Percentiles rank a stretch among this genome's conserved stretches.
phyloP scores from a whole-genome alignment of 2,888 invertebrate genomes.

The Pyralis farinalis region DNA sequence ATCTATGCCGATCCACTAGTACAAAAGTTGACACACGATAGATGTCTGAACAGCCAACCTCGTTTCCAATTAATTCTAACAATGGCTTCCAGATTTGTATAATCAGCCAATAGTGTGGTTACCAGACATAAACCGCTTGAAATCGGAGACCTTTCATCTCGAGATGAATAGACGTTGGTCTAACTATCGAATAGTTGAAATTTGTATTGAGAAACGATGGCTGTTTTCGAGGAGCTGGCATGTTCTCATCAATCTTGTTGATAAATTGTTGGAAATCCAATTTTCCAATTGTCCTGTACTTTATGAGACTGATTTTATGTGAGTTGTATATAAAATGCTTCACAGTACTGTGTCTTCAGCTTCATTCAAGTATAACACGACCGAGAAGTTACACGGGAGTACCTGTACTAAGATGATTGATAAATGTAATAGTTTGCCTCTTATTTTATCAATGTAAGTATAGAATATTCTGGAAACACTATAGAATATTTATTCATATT shows the following conservation, averaged over 20 bases:
- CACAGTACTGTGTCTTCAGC: too few species aligned
- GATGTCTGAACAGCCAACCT: not conserved
- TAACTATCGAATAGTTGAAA: slow-evolving; percentile 8
- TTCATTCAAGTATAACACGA: too few species aligned
- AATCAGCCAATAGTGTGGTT: not conserved
- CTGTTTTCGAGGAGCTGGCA: not conserved
- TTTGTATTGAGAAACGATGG: slow-evolving; percentile 3
- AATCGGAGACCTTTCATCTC: not conserved
- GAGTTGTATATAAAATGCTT: too few species aligned
- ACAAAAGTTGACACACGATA: not conserved
- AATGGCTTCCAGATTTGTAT: not conserved
- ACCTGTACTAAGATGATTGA: too few species aligned
- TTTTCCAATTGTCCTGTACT: not conserved
- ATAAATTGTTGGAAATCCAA: slow-evolving; percentile 6
- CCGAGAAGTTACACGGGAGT: too few species aligned
- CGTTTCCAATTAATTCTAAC: not conserved
- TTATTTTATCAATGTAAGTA: too few species aligned
- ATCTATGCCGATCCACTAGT: too few species aligned
- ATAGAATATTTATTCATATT: too few species aligned
- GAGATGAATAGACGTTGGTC: not conserved
- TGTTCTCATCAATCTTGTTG: slow-evolving; percentile 7
- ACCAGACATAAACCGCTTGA: not conserved
- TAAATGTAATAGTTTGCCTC: too few species aligned
- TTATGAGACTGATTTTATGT: not conserved
- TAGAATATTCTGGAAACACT: too few species aligned